phyloP scores from a whole-genome alignment of 2,113 vertebrate genomes.

The Erythrolamprus reginae region DNA sequence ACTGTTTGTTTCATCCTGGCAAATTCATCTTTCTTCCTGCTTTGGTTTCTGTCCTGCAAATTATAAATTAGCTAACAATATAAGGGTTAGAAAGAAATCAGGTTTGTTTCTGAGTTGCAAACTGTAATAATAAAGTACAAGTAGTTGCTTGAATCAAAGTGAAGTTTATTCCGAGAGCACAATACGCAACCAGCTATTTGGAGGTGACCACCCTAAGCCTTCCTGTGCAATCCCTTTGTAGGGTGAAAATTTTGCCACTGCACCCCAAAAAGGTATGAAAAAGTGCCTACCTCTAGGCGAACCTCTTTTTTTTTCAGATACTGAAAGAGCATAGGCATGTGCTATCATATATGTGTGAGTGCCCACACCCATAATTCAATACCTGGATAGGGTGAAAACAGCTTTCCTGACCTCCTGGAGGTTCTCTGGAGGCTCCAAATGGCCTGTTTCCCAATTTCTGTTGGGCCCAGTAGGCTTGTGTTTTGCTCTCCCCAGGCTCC shows the following conservation, averaged over 20 bases:
- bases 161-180: not conserved
- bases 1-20: not conserved
- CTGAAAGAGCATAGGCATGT: too few relatives aligned
- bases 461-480: too few relatives aligned
- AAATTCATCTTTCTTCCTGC: not conserved
- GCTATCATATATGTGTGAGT: too few relatives aligned
- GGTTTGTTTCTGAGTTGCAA: not conserved
- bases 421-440: too few relatives aligned
- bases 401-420: too few relatives aligned
- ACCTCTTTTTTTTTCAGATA: too few relatives aligned
- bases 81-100: not conserved
- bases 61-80: not conserved
- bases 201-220: not conserved
- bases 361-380: too few relatives aligned
- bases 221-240: not conserved
- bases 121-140: not conserved
- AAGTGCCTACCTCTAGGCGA: not conserved
- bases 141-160: not conserved
- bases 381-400: too few relatives aligned
- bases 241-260: not conserved
- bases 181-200: not conserved
- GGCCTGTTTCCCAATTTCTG: too few relatives aligned
- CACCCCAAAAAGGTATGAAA: not conserved
- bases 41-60: not conserved
- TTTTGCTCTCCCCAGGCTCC: too few relatives aligned